phyloP scores from a whole-genome alignment of 2,888 invertebrate species.

The Phragmatobia fuliginosa region DNA sequence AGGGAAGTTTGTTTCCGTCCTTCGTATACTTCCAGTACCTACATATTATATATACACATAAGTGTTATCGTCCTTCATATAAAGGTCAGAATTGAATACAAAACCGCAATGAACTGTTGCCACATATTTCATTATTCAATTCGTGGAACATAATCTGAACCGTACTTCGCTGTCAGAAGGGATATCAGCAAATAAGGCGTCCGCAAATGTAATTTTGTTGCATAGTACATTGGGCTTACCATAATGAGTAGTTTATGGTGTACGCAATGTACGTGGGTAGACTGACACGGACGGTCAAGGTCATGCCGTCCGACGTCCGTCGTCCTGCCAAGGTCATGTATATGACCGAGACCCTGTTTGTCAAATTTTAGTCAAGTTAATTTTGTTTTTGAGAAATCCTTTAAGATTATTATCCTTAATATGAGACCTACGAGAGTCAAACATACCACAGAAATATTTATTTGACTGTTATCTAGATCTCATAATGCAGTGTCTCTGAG shows the following conservation, averaged over 20 bases:
- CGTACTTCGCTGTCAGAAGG: slow-evolving; percentile 25
- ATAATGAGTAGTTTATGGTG: slow-evolving; percentile 53
- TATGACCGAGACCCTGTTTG: slow-evolving; percentile 45
- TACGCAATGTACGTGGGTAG: slow-evolving; percentile 57
- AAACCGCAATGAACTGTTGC: slow-evolving; percentile 39
- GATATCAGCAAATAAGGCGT: slow-evolving; percentile 30
- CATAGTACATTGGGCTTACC: slow-evolving; percentile 46
- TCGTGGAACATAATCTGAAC: slow-evolving; percentile 30
- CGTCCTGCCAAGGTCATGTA: slow-evolving; percentile 56
- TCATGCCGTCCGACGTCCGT: slow-evolving; percentile 47
- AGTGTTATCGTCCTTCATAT: slow-evolving; percentile 46
- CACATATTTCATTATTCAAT: slow-evolving; percentile 44
- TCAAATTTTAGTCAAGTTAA: slow-evolving; percentile 45
- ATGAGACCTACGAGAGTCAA: slow-evolving; percentile 31
- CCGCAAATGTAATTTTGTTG: slow-evolving; percentile 48
- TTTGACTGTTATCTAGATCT: slow-evolving; percentile 25
- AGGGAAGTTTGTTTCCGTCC: slow-evolving; percentile 66
- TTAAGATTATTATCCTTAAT: slow-evolving; percentile 39
- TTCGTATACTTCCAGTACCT: slow-evolving; percentile 34
- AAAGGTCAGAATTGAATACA: slow-evolving; percentile 60
- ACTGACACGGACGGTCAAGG: slow-evolving; percentile 62
- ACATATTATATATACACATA: slow-evolving; percentile 21
- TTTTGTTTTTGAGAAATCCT: slow-evolving; percentile 23
- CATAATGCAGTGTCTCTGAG: slow-evolving; percentile 23
- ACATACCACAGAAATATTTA: slow-evolving; percentile 32